Evolutionary conservation across 1,140 invertebrate species (phyloP), one percentile per base, ranked within the genome.

Genomic region (Pseudomyrmex flavicornis): DNA sequence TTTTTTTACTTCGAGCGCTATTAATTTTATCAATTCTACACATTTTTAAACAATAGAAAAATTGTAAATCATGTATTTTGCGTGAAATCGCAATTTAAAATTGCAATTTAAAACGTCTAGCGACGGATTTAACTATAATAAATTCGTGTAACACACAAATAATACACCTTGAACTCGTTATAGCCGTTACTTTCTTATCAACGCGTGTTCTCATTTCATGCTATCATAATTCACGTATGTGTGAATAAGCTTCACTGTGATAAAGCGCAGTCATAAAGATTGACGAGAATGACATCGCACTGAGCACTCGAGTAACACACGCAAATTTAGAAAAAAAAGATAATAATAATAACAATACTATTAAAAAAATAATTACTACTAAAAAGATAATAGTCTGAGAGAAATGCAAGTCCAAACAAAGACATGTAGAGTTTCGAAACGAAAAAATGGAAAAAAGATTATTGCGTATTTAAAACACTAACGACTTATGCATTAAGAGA

Each of bases 151-250:
- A 70, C 61, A 13, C 10, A 46, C 44, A 17, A 82, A 68, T 65
- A 69, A 63, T 66, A 8, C 20, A 10, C 56, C 84, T 82, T 68
- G 61, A 75, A 22, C 62, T 69, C 35, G 59, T 10, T 20, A 22
- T n/a, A 61, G 8, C 12, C 52, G 54, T 85, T 62, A 85, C 46
- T 83, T 69, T 63, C 84, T 79, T 84, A 79, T 86, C 84, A 35
- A 48, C 17, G 50, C n/a, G 22, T 50, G 44, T 68, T 77, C 65
- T 77, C 77, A 84, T 85, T 84, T 77, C 73, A 26, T 59, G 10
- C 62, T 70, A 83, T 59, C 73, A 22, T 20, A n/a, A 35, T 35
- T 35, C 35, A 35, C 35, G 35, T 35, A 35, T 35, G 35, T 35
- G 50, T n/a, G n/a, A 17, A 15, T 8, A n/a, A 10, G 35, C 54